Conservation (phyloP, 35 echinoderm and acorn worm species). For the Hemicentrotus pulcherrimus region DNA sequence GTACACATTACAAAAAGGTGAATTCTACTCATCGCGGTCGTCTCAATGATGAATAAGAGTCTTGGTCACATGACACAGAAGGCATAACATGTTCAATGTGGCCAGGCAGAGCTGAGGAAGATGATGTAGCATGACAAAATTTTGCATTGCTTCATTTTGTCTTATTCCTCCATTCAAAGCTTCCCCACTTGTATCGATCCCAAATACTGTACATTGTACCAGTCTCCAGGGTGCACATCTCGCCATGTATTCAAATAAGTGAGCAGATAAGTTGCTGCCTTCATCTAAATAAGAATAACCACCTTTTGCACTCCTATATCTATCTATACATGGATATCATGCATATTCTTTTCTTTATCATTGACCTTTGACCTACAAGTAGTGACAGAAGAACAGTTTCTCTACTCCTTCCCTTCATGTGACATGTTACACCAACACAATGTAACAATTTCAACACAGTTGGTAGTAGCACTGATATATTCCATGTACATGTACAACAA, state of each 20-base stretch:
- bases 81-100: not conserved
- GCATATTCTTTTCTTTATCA: not conserved
- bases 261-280: not conserved
- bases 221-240: not conserved
- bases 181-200: not conserved
- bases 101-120: not conserved
- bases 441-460: not conserved
- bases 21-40: not conserved
- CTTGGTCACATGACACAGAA: slow-evolving; percentile 10
- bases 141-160: not conserved
- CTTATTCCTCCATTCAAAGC: not conserved
- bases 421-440: not conserved
- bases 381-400: not conserved
- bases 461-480: not conserved
- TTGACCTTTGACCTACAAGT: not conserved
- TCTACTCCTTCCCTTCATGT: not conserved
- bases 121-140: not conserved
- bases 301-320: not conserved
- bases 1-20: not conserved
- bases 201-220: not conserved
- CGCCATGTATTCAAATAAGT: not conserved
- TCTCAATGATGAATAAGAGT: not conserved
- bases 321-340: not conserved
- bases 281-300: not conserved
- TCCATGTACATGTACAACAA: not conserved